Conservation (phyloP, 2,113 vertebrate species). For the Hipposideros armiger region DNA sequence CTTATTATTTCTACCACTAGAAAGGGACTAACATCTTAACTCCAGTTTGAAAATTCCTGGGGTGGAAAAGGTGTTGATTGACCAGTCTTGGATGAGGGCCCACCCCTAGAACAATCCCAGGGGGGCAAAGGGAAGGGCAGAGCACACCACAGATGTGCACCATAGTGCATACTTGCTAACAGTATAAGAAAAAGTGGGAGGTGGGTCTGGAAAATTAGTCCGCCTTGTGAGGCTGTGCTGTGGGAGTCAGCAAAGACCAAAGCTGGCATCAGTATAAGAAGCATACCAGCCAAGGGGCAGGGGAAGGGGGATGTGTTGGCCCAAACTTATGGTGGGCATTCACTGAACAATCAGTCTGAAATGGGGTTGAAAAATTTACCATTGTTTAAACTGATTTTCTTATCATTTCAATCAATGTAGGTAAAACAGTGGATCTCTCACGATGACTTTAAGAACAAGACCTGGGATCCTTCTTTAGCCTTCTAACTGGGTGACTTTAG, state of each 20-base stretch:
- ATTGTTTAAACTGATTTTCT: slow-evolving; percentile 8
- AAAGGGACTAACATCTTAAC: not conserved
- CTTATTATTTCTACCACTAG: not conserved
- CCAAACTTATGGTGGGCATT: not conserved
- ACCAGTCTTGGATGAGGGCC: not conserved
- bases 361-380: not conserved
- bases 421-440: not conserved
- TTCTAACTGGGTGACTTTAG: not conserved
- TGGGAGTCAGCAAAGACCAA: not conserved
- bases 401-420: slow-evolving; percentile 27
- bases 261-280: not conserved
- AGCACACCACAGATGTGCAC: not conserved
- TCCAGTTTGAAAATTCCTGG: not conserved
- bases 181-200: not conserved
- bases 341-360: not conserved
- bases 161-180: not conserved
- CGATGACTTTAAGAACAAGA: not conserved
- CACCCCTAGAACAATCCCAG: not conserved
- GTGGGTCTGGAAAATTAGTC: not conserved
- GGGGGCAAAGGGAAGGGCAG: not conserved
- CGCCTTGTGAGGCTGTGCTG: not conserved
- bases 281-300: not conserved
- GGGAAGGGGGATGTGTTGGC: not conserved
- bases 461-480: not conserved
- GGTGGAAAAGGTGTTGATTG: not conserved